Percentiles rank a stretch among this genome's conserved stretches.
Conservation (phyloP, 2,113 vertebrate genomes). For the Pardalotus punctatus region DNA sequence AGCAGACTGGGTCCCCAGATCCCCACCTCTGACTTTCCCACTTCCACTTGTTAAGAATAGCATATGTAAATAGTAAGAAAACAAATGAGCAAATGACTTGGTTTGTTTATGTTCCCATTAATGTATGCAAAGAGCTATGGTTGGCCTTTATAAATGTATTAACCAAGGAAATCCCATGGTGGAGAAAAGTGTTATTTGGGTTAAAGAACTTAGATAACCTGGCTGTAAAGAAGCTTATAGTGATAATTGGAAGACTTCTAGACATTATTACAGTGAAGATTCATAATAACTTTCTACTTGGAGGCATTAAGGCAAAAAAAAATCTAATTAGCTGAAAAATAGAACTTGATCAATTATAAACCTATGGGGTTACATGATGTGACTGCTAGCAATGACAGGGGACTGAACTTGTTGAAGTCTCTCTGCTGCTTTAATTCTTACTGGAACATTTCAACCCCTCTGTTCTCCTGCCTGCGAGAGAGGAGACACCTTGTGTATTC, state of each 20-base stretch:
- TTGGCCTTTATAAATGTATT: background rate
- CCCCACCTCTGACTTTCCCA: background rate
- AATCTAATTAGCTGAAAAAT: slow-evolving; percentile 46
- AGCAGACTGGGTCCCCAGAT: background rate
- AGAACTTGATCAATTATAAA: slow-evolving; percentile 2
- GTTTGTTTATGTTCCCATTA: background rate
- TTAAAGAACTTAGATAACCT: slow-evolving; percentile 8
- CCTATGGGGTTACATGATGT: slow-evolving; percentile 5
- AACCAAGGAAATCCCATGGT: background rate
- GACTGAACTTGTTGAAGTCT: background rate
- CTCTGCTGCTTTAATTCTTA: background rate
- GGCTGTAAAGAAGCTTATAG: background rate
- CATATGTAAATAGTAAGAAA: background rate
- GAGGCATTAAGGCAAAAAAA: slow-evolving; percentile 16
- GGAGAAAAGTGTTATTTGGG: background rate
- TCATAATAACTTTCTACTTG: slow-evolving; percentile 23
- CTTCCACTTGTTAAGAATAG: background rate
- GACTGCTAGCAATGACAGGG: background rate
- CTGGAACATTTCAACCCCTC: background rate
- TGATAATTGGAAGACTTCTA: slow-evolving; percentile 27
- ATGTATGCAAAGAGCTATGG: background rate
- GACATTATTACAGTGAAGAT: background rate
- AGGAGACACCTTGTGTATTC: background rate
- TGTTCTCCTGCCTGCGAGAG: background rate
- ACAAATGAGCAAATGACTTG: background rate